Percentiles rank a stretch among this genome's conserved stretches.
phyloP scores from a whole-genome alignment of 2,113 vertebrate genomes.

The Acanthisitta chloris region DNA sequence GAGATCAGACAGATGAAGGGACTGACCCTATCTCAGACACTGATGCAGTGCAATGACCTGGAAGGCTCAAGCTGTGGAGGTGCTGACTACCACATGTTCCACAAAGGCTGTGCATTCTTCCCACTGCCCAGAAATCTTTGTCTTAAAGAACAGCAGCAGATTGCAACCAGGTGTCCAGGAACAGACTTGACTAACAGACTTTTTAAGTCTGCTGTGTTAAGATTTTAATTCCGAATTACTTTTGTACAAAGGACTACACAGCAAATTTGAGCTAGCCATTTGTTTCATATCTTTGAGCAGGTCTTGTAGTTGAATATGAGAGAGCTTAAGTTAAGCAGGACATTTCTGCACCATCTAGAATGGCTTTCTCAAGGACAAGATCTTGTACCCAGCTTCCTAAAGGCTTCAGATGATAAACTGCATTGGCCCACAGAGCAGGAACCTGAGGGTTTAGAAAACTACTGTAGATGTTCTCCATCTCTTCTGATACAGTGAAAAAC shows the following conservation, averaged over 20 bases:
- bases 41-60: neutral
- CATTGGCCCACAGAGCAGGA: conserved; percentile 68
- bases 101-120: neutral
- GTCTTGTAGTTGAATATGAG: neutral
- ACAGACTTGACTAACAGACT: neutral
- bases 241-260: neutral
- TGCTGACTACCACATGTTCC: neutral
- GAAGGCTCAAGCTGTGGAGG: neutral
- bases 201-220: neutral
- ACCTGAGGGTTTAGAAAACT: conserved; percentile 84
- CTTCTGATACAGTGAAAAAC: conserved; percentile 80
- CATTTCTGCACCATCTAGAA: neutral
- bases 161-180: neutral
- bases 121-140: neutral
- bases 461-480: conserved; percentile 80
- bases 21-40: neutral
- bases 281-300: neutral
- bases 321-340: neutral
- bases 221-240: neutral
- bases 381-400: conserved; percentile 79
- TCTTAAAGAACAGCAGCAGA: neutral
- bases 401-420: conserved; percentile 77
- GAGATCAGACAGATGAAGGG: neutral
- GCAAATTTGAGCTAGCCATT: neutral
- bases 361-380: conserved; percentile 68